These are phyloP conservation scores for Capreolus pygargus DNA, from an alignment of 2,113 vertebrate species.

Conservation along the genomic window DNA sequence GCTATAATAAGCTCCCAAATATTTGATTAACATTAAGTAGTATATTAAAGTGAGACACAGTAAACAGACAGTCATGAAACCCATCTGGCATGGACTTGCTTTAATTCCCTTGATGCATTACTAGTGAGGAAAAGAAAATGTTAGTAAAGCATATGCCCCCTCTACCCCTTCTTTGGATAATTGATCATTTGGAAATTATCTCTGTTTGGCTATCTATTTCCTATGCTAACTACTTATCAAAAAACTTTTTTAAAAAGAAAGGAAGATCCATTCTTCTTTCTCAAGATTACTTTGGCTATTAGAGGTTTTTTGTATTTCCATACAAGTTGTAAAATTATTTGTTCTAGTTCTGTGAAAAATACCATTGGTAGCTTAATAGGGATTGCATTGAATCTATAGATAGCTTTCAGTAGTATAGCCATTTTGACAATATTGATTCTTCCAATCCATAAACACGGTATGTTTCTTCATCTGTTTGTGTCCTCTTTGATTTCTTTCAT, in stretches of 20 bases:
- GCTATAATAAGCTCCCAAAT: conserved; percentile 66
- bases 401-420: too few relatives aligned
- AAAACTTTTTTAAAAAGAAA: background rate
- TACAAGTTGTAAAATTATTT: too few relatives aligned
- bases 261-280: too few relatives aligned
- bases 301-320: too few relatives aligned
- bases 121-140: background rate
- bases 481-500: too few relatives aligned
- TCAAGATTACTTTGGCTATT: too few relatives aligned
- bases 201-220: background rate
- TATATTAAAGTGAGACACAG: conserved; percentile 53
- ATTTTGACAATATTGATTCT: too few relatives aligned
- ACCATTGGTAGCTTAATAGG: too few relatives aligned
- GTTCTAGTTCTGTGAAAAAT: too few relatives aligned
- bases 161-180: background rate
- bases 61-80: background rate
- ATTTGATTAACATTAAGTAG: conserved; percentile 71
- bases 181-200: background rate
- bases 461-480: too few relatives aligned
- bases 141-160: background rate
- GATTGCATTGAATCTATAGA: too few relatives aligned
- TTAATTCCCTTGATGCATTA: conserved; percentile 1
- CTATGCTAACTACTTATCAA: conserved; percentile 61
- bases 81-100: background rate
- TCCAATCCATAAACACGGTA: too few relatives aligned